Evolutionary conservation across 2,888 invertebrate species (phyloP).

Genomic region (Iselma pallidipennis): DNA sequence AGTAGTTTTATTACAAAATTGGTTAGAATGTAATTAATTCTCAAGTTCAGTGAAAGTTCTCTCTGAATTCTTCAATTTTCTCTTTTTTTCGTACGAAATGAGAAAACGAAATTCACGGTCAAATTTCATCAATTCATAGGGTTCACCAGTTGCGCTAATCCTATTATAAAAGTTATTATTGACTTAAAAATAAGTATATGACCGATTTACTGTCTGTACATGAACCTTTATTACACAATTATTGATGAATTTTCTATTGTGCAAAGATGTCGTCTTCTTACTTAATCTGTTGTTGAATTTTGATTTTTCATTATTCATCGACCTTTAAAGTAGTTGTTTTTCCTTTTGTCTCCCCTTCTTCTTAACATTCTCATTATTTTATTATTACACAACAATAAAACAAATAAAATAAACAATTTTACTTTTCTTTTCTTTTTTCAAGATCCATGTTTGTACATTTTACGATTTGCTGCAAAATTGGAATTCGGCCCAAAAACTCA

Average conservation of each 20-base stretch:
- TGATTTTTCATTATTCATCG: neutral
- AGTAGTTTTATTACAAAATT: neutral
- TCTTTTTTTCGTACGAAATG: neutral
- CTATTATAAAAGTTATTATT: no score
- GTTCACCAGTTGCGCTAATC: neutral
- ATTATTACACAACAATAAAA: neutral
- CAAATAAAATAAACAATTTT: neutral
- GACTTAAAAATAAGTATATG: no score
- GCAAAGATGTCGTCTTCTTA: neutral
- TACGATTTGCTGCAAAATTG: conserved; percentile 91
- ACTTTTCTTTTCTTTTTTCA: neutral
- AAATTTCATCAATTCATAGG: neutral
- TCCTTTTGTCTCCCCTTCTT: no score
- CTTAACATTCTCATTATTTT: neutral
- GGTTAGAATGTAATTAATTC: neutral
- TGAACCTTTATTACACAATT: neutral
- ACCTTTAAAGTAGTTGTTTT: neutral
- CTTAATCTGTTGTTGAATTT: neutral
- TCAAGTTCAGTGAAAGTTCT: neutral
- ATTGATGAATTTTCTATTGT: neutral
- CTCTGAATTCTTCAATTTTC: neutral
- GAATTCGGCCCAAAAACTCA: conserved; percentile 92
- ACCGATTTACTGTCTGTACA: no score
- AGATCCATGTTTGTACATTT: conserved; percentile 96
- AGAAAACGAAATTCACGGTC: neutral